A percentile compares a stretch with the other conserved stretches of the same genome.
Evolutionary conservation across 2,797 vertebrate genomes (phyloP).

Genomic region (Acanthurus tractus): DNA sequence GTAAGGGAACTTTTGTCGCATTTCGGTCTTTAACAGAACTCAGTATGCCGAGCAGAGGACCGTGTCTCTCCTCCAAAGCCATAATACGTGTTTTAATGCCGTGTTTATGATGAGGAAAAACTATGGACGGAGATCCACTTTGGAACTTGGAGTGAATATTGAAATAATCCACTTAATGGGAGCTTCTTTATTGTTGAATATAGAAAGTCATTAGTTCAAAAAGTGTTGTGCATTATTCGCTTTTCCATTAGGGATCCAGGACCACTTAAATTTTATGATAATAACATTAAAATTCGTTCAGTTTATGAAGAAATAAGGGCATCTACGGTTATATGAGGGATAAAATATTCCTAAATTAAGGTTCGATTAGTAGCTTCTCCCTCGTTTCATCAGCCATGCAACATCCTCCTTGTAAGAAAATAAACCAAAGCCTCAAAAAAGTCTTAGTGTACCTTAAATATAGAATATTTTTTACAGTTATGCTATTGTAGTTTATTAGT

Average conservation of each 20-base stretch:
- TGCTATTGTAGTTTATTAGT: too few species aligned
- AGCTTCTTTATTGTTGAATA: not conserved
- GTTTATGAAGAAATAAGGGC: too few species aligned
- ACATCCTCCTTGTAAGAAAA: not conserved
- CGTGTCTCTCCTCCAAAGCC: not conserved
- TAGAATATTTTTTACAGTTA: too few species aligned
- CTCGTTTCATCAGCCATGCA: not conserved
- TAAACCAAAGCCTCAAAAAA: too few species aligned
- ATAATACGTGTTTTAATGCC: constrained; percentile 1
- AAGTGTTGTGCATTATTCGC: not conserved
- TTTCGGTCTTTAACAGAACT: not conserved
- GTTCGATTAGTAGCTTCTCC: not conserved
- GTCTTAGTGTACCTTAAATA: too few species aligned
- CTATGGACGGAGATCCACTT: not conserved
- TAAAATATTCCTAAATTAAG: not conserved
- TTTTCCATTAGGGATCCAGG: not conserved
- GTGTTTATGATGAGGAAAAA: not conserved
- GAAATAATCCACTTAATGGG: not conserved
- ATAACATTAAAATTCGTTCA: too few species aligned
- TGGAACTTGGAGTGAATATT: not conserved
- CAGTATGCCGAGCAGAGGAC: too few species aligned
- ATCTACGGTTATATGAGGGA: too few species aligned
- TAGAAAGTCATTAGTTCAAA: not conserved
- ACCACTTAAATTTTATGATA: not conserved
- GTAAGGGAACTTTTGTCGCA: constrained; percentile 26